These are phyloP conservation scores for Delia radicum DNA, from an alignment of 1,140 invertebrate species.

Conservation along the genomic window DNA sequence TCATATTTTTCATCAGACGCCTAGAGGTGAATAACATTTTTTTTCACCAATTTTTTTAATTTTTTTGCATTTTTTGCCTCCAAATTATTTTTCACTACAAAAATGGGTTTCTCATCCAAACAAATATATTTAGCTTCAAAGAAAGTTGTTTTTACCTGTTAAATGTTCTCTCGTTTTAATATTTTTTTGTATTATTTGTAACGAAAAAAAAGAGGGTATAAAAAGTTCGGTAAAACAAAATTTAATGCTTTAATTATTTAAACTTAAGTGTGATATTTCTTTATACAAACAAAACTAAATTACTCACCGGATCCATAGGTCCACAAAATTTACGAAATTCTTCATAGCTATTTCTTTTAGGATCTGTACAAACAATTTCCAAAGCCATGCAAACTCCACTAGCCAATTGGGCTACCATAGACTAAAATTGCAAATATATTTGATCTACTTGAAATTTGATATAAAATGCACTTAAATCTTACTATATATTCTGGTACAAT, in stretches of 20 bases:
- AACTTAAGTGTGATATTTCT: neutral
- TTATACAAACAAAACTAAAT: neutral
- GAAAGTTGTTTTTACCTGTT: too few species aligned
- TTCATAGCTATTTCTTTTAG: constrained; percentile 59
- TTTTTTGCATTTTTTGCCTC: too few species aligned
- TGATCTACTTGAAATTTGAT: neutral
- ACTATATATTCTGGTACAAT: constrained; percentile 81
- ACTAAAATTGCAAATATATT: constrained; percentile 54
- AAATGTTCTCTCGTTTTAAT: too few species aligned
- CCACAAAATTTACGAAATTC: constrained; percentile 85
- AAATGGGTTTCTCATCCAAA: neutral
- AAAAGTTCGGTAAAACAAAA: neutral
- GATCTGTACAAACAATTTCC: constrained; percentile 73
- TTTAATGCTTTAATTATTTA: neutral
- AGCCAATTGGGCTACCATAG: constrained; percentile 78
- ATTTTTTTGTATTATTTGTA: too few species aligned
- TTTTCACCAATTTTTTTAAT: too few species aligned
- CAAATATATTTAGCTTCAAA: too few species aligned
- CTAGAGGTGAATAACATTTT: too few species aligned
- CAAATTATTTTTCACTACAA: too few species aligned
- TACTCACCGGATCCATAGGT: constrained; percentile 76
- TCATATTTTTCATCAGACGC: too few species aligned
- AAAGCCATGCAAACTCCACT: constrained; percentile 83
- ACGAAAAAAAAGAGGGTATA: neutral
- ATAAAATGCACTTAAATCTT: constrained; percentile 31